Evolutionary conservation across 1,140 invertebrate genomes (phyloP), one percentile per base, ranked within the genome.

Genomic region (Pseudomyrmex pallidus): DNA sequence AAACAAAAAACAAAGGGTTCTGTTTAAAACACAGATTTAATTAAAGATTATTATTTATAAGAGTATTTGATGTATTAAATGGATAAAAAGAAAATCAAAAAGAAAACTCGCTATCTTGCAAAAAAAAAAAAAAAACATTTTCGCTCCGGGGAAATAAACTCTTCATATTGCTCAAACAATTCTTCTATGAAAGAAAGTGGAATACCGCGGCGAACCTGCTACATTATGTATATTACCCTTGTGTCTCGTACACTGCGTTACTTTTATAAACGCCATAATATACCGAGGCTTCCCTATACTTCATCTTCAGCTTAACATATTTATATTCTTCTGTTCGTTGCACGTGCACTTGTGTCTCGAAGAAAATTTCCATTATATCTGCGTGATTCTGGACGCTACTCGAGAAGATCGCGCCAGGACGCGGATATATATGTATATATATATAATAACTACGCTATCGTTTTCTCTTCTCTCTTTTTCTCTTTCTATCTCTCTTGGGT

Each of bases 161-260:
- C 13, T 35, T 35, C 48, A 25, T 25, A 52, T 52, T 25, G 5
- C 20, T 57, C 68, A 44, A 72, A 20, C n/a, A 72, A 44, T 72
- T 72, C 54, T 72, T 57, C 52, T 54, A 54, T 35, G 25, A 72
- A 35, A 56, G 15, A 12, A 72, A 56, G 35, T 72, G 25, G 25
- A 35, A 70, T 25, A 20, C 15, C 22, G 15, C 22, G 17, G 17
- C 7, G 15, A 67, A 67, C 12, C 17, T 7, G 15, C 15, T 56
- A 25, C 48, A 70, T 56, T 54, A 35, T 72, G 12, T 72, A 57
- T 20, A 44, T 73, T 70, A 70, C 20, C 52, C 20, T 59, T 22
- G 12, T 72, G 15, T 17, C 15, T 2, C 9, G 25, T 35, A 9
- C 48, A 70, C 46, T 52, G 35, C 35, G 35, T 35, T 35, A 35